Evolutionary conservation across 2,113 vertebrate genomes (phyloP), one percentile per base, ranked within the genome.

Genomic region (Larimichthys polyactis): DNA sequence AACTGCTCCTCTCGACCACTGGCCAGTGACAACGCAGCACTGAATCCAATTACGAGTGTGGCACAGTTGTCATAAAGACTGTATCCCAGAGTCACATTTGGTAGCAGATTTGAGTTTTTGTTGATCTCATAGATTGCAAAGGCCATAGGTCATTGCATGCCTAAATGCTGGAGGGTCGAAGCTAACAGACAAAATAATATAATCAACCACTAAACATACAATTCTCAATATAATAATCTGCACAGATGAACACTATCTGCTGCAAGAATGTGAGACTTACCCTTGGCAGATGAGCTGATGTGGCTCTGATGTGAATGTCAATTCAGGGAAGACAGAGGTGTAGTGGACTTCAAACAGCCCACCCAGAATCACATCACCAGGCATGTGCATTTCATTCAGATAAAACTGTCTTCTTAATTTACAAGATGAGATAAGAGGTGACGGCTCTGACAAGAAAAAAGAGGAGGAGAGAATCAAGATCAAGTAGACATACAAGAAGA

Each of bases 321-420:
- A 11, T 12, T 90, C 77, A 46, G 83, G 77, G 10, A 79, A 92
- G 27, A 83, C 17, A 32, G 91, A 92, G 2, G 78, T 83, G 62
- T 78, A 92, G 62, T 92, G 91, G 27, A 92, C 65, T 58, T 91
- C 64, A 85, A 90, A 92, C 43, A 92, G 27, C 7, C 89, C 91
- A 67, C 91, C 91, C n/a, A 92, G 54, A 71, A 90, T 36, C 79
- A 90, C 79, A 78, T 92, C 83, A 1, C 91, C 91, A 55, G 81
- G 7, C 55, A 83, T 86, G 75, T 91, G 88, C 44, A 90, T 62
- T 11, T 70, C 85, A 85, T 91, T 92, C 0, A 89, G 66, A 46
- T 85, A 0, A 82, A 92, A 91, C 11, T 73, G 55, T 69, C 58
- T 85, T 59, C 76, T 48, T 75, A 91, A 43, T 20, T 88, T 69